Evolutionary conservation across 2,888 invertebrate genomes (phyloP).

Genomic region (Melanostoma scalare): DNA sequence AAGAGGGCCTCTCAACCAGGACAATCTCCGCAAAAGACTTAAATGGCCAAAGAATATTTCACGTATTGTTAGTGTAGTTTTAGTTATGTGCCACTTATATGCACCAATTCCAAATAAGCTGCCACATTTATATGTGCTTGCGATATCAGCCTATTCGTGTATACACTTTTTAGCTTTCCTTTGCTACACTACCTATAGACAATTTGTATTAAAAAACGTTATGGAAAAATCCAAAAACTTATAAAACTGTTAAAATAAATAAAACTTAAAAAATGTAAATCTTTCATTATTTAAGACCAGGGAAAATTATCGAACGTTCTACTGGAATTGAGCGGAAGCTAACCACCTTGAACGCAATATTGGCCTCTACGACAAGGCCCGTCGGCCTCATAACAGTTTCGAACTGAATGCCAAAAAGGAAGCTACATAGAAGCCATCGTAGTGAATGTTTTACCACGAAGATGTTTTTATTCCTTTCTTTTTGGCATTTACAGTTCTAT

Average conservation of each 20-base stretch:
- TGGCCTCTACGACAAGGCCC: too few relatives aligned
- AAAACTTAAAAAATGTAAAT: background rate
- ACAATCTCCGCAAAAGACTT: background rate
- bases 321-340: too few relatives aligned
- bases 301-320: too few relatives aligned
- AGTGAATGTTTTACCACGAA: too few relatives aligned
- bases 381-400: too few relatives aligned
- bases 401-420: too few relatives aligned
- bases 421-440: too few relatives aligned
- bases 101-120: slow-evolving; percentile 87
- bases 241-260: background rate
- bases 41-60: slow-evolving; percentile 33
- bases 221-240: background rate
- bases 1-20: slow-evolving; percentile 15
- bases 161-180: slow-evolving; percentile 90
- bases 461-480: too few relatives aligned
- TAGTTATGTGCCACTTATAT: slow-evolving; percentile 84
- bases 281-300: too few relatives aligned
- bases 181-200: slow-evolving; percentile 86
- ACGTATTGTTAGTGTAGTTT: slow-evolving; percentile 81
- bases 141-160: slow-evolving; percentile 92
- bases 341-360: too few relatives aligned
- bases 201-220: slow-evolving; percentile 10
- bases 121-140: slow-evolving; percentile 92
- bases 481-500: too few relatives aligned